Conservation (phyloP, 1,140 invertebrate species). For the Drosophila sp. region DNA sequence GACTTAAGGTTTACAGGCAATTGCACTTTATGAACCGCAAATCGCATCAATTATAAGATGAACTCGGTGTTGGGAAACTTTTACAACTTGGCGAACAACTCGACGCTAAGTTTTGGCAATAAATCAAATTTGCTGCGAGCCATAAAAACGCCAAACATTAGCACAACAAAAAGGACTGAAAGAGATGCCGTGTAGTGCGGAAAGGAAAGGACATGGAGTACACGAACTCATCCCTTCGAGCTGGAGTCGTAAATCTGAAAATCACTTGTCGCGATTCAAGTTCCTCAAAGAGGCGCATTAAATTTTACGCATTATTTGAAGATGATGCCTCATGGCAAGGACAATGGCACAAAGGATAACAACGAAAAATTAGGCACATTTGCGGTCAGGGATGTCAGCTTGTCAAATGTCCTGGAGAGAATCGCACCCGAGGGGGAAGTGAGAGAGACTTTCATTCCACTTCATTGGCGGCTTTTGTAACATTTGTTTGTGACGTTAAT, state of each 20-base stretch:
- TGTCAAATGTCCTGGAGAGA: constrained; percentile 36
- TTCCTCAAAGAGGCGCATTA: constrained; percentile 70
- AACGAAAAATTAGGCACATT: constrained; percentile 83
- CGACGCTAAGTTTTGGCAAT: constrained; percentile 70
- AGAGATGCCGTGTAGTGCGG: constrained; percentile 5
- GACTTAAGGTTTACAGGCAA: constrained; percentile 64
- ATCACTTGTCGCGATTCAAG: constrained; percentile 82
- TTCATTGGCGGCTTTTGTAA: constrained; percentile 84
- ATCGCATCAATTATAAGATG: constrained; percentile 81
- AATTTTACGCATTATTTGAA: constrained; percentile 83
- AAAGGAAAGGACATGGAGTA: constrained; percentile 9
- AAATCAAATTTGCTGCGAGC: constrained; percentile 81
- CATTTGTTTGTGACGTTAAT: constrained; percentile 85
- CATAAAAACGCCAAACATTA: constrained; percentile 78
- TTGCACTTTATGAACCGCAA: constrained; percentile 80
- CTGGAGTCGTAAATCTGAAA: constrained; percentile 81
- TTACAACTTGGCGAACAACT: constrained; percentile 64
- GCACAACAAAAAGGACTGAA: constrained; percentile 69
- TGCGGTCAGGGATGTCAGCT: constrained; percentile 59
- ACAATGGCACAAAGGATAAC: constrained; percentile 75
- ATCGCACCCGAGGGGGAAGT: neutral
- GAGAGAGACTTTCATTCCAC: constrained; percentile 73
- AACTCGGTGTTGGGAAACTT: constrained; percentile 61
- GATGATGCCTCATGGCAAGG: constrained; percentile 29
- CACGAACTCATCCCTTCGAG: neutral